Evolutionary conservation across 1,140 invertebrate genomes (phyloP).

Genomic region (Psilanteris sp.): DNA sequence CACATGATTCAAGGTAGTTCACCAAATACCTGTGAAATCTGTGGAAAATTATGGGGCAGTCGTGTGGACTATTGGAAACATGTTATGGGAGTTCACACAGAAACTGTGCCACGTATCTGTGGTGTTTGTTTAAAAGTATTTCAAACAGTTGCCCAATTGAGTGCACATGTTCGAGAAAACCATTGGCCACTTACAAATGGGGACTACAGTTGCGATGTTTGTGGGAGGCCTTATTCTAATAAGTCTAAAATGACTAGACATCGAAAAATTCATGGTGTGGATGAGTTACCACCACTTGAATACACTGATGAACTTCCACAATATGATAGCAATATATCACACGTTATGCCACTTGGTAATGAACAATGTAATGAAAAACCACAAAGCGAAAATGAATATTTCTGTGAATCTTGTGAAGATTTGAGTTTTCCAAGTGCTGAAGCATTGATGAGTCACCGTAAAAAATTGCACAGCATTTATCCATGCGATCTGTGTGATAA

Average conservation of each 20-base stretch:
- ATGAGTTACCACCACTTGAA: constrained; percentile 19
- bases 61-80: constrained; percentile 82
- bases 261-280: constrained; percentile 79
- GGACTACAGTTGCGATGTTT: constrained; percentile 81
- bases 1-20: constrained; percentile 79
- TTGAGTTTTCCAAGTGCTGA: constrained; percentile 77
- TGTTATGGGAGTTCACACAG: constrained; percentile 81
- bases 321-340: background rate
- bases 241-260: constrained; percentile 82
- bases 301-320: constrained; percentile 3
- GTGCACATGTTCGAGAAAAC: constrained; percentile 76
- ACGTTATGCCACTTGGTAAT: constrained; percentile 1
- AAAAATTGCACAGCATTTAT: constrained; percentile 80
- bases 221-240: constrained; percentile 81
- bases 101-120: constrained; percentile 80
- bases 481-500: constrained; percentile 84
- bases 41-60: constrained; percentile 81
- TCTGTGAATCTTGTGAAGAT: constrained; percentile 77
- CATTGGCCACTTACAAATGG: constrained; percentile 80
- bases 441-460: constrained; percentile 81
- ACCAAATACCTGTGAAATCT: constrained; percentile 80
- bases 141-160: constrained; percentile 76
- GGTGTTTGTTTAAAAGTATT: constrained; percentile 82
- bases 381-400: constrained; percentile 67
- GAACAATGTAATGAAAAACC: constrained; percentile 23